phyloP scores from a whole-genome alignment of 2,797 vertebrate species.

The Acestrorhynchus altus region DNA sequence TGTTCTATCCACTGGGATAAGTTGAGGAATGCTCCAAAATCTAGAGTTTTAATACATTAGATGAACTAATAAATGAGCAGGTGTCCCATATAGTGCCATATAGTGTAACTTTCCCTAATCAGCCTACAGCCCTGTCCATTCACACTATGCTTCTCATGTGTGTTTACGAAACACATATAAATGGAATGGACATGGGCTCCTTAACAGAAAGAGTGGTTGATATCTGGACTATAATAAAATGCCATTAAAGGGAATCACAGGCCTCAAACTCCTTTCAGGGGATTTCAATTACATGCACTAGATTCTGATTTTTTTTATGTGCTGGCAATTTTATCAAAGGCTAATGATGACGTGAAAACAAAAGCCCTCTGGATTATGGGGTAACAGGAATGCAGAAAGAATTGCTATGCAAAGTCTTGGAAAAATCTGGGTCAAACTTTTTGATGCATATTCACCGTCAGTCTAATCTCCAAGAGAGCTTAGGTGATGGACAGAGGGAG shows the following conservation, averaged over 20 bases:
- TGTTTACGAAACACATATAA: no score
- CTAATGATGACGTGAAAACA: background rate
- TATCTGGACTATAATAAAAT: constrained; percentile 6
- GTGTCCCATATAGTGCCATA: no score
- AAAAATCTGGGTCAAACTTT: constrained; percentile 15
- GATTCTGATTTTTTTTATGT: background rate
- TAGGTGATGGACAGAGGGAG: constrained; percentile 13
- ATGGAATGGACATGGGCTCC: background rate
- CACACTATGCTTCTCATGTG: no score
- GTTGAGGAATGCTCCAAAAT: no score
- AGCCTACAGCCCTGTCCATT: no score
- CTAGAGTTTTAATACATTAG: no score
- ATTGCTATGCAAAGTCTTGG: background rate
- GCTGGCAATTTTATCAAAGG: background rate
- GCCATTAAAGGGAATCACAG: background rate
- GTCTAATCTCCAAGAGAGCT: constrained; percentile 17
- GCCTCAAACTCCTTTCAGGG: background rate
- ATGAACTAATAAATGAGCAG: no score
- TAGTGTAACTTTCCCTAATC: no score
- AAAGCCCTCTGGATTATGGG: constrained; percentile 16
- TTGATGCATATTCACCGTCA: background rate
- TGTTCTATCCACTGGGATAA: no score
- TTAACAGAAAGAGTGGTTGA: background rate
- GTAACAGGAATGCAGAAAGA: constrained; percentile 9
- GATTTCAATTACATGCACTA: constrained; percentile 15